Evolutionary conservation across 1,140 invertebrate genomes (phyloP).

Genomic region (Trachymyrmex septentrionalis): DNA sequence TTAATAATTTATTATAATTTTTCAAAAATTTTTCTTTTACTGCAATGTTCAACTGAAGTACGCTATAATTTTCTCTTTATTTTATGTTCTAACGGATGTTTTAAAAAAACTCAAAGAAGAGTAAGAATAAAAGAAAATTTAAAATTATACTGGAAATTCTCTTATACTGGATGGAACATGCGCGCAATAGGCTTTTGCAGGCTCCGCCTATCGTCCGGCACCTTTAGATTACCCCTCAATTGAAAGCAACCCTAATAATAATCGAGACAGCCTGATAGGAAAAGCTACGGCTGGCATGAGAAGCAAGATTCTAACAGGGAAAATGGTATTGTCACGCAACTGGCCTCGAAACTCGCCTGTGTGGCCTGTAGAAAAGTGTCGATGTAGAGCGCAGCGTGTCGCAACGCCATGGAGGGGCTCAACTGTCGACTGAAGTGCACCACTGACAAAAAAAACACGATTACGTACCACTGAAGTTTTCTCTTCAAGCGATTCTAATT

Average conservation of each 20-base stretch:
- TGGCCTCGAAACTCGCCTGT: slow-evolving; percentile 70
- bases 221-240: slow-evolving; percentile 81
- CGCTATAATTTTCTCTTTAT: not conserved
- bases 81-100: slow-evolving; percentile 17
- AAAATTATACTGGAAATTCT: slow-evolving; percentile 12
- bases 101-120: slow-evolving; percentile 59
- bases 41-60: not conserved
- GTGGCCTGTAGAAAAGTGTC: slow-evolving; percentile 66
- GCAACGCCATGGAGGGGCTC: slow-evolving; percentile 65
- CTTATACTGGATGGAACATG: slow-evolving; percentile 55
- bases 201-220: slow-evolving; percentile 79
- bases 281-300: slow-evolving; percentile 69
- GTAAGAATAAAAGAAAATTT: not conserved
- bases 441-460: slow-evolving; percentile 70
- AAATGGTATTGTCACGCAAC: slow-evolving; percentile 68
- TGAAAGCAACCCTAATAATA: slow-evolving; percentile 79
- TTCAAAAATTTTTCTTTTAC: not conserved
- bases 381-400: slow-evolving; percentile 54
- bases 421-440: slow-evolving; percentile 72
- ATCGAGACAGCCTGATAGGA: slow-evolving; percentile 66
- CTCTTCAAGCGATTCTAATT: slow-evolving; percentile 6
- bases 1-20: not conserved
- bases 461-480: slow-evolving; percentile 48
- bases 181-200: slow-evolving; percentile 65
- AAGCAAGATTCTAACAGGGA: slow-evolving; percentile 69